These are phyloP conservation scores for Chloroceryle inda DNA, from an alignment of 2,797 vertebrate species.

Conservation along the genomic window DNA sequence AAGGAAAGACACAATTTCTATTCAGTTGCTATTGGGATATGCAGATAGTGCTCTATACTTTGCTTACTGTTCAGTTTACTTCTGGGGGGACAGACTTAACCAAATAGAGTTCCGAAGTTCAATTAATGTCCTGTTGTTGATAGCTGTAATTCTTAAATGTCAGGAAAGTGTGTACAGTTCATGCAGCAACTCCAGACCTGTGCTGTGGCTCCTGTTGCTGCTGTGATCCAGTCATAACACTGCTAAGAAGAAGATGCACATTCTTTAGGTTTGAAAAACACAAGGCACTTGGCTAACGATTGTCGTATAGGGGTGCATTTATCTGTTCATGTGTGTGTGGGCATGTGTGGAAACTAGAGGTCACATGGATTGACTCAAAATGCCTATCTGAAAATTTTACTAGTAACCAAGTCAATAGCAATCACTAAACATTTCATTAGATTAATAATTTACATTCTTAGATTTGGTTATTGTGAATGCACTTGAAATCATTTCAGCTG, in stretches of 20 bases:
- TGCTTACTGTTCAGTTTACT: background rate
- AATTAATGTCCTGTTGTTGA: background rate
- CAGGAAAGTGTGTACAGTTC: background rate
- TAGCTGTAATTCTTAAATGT: background rate
- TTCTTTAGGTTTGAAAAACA: background rate
- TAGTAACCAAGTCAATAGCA: constrained; percentile 25
- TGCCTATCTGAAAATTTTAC: background rate
- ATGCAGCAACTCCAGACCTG: background rate
- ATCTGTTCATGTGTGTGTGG: background rate
- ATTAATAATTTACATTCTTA: background rate
- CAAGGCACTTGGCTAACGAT: background rate
- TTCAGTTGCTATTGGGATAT: background rate
- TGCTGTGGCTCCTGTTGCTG: background rate
- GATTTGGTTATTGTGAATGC: constrained; percentile 15
- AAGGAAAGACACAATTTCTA: rapidly evolving
- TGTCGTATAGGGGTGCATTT: background rate
- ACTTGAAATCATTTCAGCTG: background rate
- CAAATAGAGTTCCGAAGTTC: background rate
- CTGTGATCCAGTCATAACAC: background rate
- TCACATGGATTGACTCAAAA: background rate
- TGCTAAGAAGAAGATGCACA: background rate
- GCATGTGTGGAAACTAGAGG: background rate
- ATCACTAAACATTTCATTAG: background rate
- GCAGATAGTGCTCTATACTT: background rate
- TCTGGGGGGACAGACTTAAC: background rate